phyloP scores from a whole-genome alignment of 2,113 vertebrate species.

The Tragulus kanchil region DNA sequence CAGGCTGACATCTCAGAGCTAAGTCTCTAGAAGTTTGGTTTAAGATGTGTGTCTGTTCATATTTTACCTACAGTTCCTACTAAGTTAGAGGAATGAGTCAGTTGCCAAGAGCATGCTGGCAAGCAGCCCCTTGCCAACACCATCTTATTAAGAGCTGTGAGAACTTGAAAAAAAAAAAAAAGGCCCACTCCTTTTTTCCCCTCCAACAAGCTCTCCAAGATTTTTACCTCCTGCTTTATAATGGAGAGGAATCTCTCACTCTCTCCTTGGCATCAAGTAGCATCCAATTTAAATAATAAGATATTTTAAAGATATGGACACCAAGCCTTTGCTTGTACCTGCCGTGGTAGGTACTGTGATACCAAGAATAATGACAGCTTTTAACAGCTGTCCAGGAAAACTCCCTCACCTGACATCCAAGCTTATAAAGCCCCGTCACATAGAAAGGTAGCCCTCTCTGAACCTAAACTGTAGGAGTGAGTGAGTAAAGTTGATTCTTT shows the following conservation, averaged over 20 bases:
- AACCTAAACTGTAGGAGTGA: not conserved
- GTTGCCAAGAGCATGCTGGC: conserved; percentile 83
- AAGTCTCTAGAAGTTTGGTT: conserved; percentile 63
- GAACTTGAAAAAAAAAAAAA: conserved; percentile 81
- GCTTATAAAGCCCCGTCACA: not conserved
- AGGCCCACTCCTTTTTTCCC: not conserved
- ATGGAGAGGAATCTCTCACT: conserved; percentile 51
- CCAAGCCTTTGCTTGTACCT: not conserved
- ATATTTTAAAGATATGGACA: not conserved
- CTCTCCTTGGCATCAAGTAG: not conserved
- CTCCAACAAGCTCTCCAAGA: conserved; percentile 80
- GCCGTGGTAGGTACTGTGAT: not conserved
- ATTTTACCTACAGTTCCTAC: conserved; percentile 79
- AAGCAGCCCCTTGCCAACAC: conserved; percentile 73
- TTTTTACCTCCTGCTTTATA: conserved; percentile 74
- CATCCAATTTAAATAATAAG: conserved; percentile 42
- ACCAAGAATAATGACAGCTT: not conserved
- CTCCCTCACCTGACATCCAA: not conserved
- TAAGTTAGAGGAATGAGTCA: conserved; percentile 74
- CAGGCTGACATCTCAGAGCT: conserved; percentile 54
- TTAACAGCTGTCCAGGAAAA: not conserved
- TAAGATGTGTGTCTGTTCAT: conserved; percentile 65
- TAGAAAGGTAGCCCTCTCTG: not conserved
- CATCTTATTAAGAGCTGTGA: conserved; percentile 81
- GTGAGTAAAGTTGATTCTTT: not conserved